Base-by-base conservation (phyloP, 2,113 vertebrate genomes). In the Ancistrus triradiatus region DNA sequence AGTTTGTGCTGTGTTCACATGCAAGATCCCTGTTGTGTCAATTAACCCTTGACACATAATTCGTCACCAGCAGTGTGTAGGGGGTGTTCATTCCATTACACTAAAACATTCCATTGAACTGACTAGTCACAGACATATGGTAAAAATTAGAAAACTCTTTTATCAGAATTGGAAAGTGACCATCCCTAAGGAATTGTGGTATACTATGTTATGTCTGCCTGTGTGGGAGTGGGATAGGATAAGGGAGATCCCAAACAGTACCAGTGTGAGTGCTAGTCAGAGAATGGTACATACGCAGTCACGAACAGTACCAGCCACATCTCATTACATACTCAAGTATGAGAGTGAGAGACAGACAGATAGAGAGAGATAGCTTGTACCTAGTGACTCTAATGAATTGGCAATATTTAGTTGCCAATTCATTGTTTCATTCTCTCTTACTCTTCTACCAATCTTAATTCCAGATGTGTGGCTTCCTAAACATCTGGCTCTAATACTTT, bases 121-220 rank as follows among this genome's bases (percentile, higher is more conserved):
- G 74, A 80, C 81, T 81, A 75, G 77, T 77, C 66, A 3, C 70
- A 72, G 76, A 80, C 84, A 88, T 81, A 85, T 87, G 85, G 82
- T 73, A 82, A 78, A 78, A 81, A 86, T 88, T 86, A 86, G 63
- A 68, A 64, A 74, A 66, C 66, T 65, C 65, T 75, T 74, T 31
- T 67, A 73, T 24, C 58, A 50, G 9, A 66, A 60, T 25, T 44
- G 71, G 33, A 47, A 52, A 46, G 47, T 2, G 33, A 71, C 61
- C 22, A 70, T 37, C 35, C 21, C 28, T 21, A 28, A 24, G 49
- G n/a, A 42, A n/a, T 18, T 15, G n/a, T 52, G 27, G 11, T 40
- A 17, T 14, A 25, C 21, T 22, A 25, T 51, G 18, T 13, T 21
- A 43, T 37, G 28, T 33, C 17, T 3, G 1, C 19, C 5, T 18